phyloP scores from a whole-genome alignment of 2,113 vertebrate genomes.

The Crotalus tigris region DNA sequence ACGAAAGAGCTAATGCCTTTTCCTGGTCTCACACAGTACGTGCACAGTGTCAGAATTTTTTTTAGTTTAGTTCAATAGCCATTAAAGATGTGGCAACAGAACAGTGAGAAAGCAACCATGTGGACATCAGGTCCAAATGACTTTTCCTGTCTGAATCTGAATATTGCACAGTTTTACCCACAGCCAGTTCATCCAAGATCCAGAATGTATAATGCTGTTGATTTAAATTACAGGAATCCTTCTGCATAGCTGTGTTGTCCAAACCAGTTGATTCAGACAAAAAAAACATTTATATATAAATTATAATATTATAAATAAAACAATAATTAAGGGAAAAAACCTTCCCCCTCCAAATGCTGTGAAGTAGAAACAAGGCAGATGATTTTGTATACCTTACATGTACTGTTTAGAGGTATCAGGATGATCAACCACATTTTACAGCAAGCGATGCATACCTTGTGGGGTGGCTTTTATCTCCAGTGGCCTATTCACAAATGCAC shows the following conservation, averaged over 20 bases:
- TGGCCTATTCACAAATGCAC: constrained; percentile 54
- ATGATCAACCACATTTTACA: constrained; percentile 57
- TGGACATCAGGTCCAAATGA: background rate
- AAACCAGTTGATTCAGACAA: constrained; percentile 27
- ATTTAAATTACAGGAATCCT: background rate
- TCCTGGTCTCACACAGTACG: background rate
- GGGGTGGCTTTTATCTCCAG: constrained; percentile 57
- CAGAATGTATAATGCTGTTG: no score
- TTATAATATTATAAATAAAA: background rate
- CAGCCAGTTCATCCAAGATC: background rate
- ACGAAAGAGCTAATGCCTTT: background rate
- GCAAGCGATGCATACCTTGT: constrained; percentile 54
- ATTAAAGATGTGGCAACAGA: background rate
- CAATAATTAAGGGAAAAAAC: constrained; percentile 42
- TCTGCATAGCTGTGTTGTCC: constrained; percentile 5
- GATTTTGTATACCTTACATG: constrained; percentile 36
- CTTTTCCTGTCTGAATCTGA: background rate
- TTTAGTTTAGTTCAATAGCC: background rate
- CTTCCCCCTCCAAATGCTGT: background rate
- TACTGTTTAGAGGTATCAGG: constrained; percentile 46
- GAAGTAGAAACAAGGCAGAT: constrained; percentile 57
- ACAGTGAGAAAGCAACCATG: background rate
- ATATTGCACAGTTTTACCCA: background rate
- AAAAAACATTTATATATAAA: background rate
- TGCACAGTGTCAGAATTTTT: background rate